Base-by-base conservation (phyloP, 2,113 vertebrate species). In the Alouatta palliata region DNA sequence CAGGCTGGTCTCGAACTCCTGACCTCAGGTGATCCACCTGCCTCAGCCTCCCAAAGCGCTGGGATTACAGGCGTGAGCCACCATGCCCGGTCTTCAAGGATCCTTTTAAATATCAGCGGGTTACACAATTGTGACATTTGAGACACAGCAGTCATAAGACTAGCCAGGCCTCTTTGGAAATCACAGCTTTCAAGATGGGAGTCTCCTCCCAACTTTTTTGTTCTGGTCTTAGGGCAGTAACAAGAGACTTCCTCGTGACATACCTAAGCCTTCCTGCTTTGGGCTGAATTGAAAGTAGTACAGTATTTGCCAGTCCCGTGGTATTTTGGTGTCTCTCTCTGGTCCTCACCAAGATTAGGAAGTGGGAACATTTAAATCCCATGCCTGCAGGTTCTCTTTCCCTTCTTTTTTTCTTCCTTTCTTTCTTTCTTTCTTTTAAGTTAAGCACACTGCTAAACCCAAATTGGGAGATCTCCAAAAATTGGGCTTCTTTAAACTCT, bases 221-320 rank as follows among this genome's bases (percentile, higher is more conserved):
- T 89, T 94, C 93, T 92, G 30, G n/a, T 96, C 91, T 97, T 75
- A 52, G 85, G 82, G 94, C 21, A 11, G 77, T 76, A 66, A 89
- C 61, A 84, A 54, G 94, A 94, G 68, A 82, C 82, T 94, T 86
- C 82, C 94, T 97, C 5, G 1, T 83, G 95, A 95, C 91, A 77
- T 40, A 77, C 40, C 91, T 94, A 87, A 97, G 96, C 89, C 94
- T 97, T 97, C 93, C 95, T 96, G 83, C 96, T 97, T 87, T 47
- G 89, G 89, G 64, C 89, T 76, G 92, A 70, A 89, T 90, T 83
- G 77, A 94, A 97, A 98, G 68, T 71, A 71, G 77, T 77, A 64
- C 70, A 83, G 96, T 12, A 35, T 84, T 86, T 82, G 25, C 49
- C 58, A 49, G 64, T 94, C 97, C 45, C 40, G 0, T 56, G 77